Evolutionary conservation across 2,113 vertebrate genomes (phyloP), one percentile per base, ranked within the genome.

Genomic region (Phalacrocorax pelagicus): DNA sequence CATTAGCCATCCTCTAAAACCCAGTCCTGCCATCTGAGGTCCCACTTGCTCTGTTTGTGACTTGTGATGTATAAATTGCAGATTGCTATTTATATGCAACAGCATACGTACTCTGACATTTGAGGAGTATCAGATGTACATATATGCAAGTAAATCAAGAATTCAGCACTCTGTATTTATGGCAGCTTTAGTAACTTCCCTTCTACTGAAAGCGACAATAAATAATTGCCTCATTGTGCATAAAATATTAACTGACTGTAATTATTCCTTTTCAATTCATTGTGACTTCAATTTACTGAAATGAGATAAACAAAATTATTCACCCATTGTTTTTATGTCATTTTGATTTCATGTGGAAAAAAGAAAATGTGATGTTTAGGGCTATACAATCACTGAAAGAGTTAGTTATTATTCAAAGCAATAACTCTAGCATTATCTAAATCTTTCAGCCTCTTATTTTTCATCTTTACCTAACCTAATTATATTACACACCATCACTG

Each of bases 101-200:
- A 87, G 81, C 95, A 92, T 92, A 90, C 72, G 81, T 23, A 36
- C 52, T 67, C 73, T 75, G 86, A 91, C 77, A 94, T 91, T 81
- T 92, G 81, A 94, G 58, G 58, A 93, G 54, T 65, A 70, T 97
- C 90, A 94, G 78, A 85, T 90, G 58, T 51, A 85, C 58, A 26
- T 20, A 54, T 27, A n/a, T 23, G 66, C 81, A 90, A 94, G 94
- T 91, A 95, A 95, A 91, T 90, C 62, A 96, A 90, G 62, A 93
- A 95, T 88, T 92, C 90, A 85, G 71, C 58, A 81, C 74, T 44
- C 81, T 44, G n/a, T 67, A 78, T 88, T 92, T 92, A 92, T 71
- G 72, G 71, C 32, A 83, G 59, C 55, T 94, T 88, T 88, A 94
- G 24, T 86, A 94, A 92, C 63, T 93, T 92, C 75, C 78, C 82